Conservation (phyloP, 2,797 vertebrate genomes). For the Echiichthys vipera region DNA sequence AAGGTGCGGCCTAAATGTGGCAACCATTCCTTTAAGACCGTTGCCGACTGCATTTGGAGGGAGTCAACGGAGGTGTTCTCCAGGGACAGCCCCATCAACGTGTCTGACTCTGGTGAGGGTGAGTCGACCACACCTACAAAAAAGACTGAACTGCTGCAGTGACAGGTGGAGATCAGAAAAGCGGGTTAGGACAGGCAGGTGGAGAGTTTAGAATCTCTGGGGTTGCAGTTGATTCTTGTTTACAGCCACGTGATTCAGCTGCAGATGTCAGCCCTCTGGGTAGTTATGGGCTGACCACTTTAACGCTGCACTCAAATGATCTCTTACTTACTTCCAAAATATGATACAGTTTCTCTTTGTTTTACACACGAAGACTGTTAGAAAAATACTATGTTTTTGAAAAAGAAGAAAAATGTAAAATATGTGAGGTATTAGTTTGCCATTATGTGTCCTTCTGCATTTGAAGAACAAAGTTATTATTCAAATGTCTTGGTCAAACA, state of each 20-base stretch:
- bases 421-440: conserved; percentile 75
- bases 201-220: conserved; percentile 78
- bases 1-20: conserved; percentile 93
- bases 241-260: conserved; percentile 89
- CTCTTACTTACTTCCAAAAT: conserved; percentile 76
- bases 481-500: conserved; percentile 70
- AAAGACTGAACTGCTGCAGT: conserved; percentile 92
- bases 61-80: conserved; percentile 99
- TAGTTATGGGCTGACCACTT: conserved; percentile 80
- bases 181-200: conserved; percentile 26
- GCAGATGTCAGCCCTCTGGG: conserved; percentile 86
- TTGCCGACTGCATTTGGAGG: conserved; percentile 96
- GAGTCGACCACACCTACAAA: conserved; percentile 96
- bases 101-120: conserved; percentile 92
- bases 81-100: conserved; percentile 97
- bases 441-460: conserved; percentile 84
- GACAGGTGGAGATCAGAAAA: conserved; percentile 67
- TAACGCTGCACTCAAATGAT: conserved; percentile 83
- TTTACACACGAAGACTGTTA: conserved; percentile 81
- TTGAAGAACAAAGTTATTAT: conserved; percentile 82
- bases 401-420: conserved; percentile 58
- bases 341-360: conserved; percentile 63
- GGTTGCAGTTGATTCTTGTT: conserved; percentile 86
- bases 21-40: conserved; percentile 92
- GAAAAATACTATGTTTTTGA: conserved; percentile 58